Percentiles rank a stretch among this genome's conserved stretches.
Conservation (phyloP, 2,888 invertebrate genomes). For the Cantharis lateralis region DNA sequence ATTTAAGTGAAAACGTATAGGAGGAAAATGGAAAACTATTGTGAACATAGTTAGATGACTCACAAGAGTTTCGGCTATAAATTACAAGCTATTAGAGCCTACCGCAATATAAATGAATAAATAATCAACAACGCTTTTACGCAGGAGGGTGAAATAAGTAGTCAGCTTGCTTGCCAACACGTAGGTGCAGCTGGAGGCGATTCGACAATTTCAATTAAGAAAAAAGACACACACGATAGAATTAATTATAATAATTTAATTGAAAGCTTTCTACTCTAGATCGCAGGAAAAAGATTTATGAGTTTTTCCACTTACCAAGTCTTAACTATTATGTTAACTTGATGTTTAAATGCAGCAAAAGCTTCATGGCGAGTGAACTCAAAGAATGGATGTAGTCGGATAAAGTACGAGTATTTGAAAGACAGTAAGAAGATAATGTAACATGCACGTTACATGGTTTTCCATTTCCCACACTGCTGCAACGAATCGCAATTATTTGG, state of each 20-base stretch:
- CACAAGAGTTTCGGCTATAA: slow-evolving; percentile 13
- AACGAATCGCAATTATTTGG: too few relatives aligned
- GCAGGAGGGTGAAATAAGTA: neutral
- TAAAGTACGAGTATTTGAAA: neutral
- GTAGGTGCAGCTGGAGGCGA: neutral
- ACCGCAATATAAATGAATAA: slow-evolving; percentile 19
- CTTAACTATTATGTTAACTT: neutral
- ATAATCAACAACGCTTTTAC: slow-evolving; percentile 13
- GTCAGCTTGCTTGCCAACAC: neutral
- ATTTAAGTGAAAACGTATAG: slow-evolving; percentile 28
- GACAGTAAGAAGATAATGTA: neutral
- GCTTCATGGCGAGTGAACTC: neutral
- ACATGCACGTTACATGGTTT: neutral
- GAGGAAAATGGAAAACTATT: slow-evolving; percentile 8
- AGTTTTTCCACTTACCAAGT: neutral
- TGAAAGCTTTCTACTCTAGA: neutral
- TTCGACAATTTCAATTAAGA: neutral
- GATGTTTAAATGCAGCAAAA: neutral
- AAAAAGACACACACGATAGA: neutral
- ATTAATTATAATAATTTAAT: slow-evolving; percentile 1
- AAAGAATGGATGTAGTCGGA: neutral
- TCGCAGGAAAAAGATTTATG: neutral
- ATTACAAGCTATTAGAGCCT: slow-evolving; percentile 14
- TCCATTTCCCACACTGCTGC: too few relatives aligned
- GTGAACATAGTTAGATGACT: slow-evolving; percentile 19